Evolutionary conservation across 2,113 vertebrate genomes (phyloP).

Genomic region (Pachypanchax playfairii): DNA sequence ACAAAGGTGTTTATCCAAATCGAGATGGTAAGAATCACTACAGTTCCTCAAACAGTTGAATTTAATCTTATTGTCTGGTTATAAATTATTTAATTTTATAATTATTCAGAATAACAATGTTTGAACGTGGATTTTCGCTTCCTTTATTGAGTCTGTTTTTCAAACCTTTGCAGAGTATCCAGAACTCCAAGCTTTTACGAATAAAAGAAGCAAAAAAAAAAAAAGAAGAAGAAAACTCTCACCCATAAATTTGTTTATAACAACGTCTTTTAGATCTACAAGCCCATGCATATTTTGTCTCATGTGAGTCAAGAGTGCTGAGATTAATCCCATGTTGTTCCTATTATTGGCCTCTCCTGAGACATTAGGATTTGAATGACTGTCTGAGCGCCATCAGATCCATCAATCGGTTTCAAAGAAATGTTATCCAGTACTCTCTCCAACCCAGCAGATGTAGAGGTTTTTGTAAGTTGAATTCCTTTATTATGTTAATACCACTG

Average conservation of each 20-base stretch:
- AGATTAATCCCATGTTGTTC: slow-evolving; percentile 79
- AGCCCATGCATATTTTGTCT: slow-evolving; percentile 71
- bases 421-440: slow-evolving; percentile 76
- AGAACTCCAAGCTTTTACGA: slow-evolving; percentile 13
- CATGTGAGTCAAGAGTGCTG: slow-evolving; percentile 61
- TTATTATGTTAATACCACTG: slow-evolving; percentile 80
- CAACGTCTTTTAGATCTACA: slow-evolving; percentile 53
- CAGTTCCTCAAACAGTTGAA: background rate
- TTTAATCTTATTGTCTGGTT: background rate
- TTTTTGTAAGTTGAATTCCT: slow-evolving; percentile 79
- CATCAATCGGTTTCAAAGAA: slow-evolving; percentile 81
- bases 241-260: slow-evolving; percentile 62
- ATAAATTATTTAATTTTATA: background rate
- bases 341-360: slow-evolving; percentile 79
- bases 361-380: slow-evolving; percentile 75
- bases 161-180: slow-evolving; percentile 8
- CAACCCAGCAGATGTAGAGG: slow-evolving; percentile 78
- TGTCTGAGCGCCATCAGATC: slow-evolving; percentile 78
- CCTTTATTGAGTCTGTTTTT: slow-evolving; percentile 17
- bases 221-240: slow-evolving; percentile 41
- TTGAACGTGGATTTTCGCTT: slow-evolving; percentile 7
- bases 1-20: too few species aligned
- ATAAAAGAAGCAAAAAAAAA: slow-evolving; percentile 25
- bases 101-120: too few species aligned
- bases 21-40: background rate